Conservation (phyloP, 2,797 vertebrate species). For the Eulemur mongoz region DNA sequence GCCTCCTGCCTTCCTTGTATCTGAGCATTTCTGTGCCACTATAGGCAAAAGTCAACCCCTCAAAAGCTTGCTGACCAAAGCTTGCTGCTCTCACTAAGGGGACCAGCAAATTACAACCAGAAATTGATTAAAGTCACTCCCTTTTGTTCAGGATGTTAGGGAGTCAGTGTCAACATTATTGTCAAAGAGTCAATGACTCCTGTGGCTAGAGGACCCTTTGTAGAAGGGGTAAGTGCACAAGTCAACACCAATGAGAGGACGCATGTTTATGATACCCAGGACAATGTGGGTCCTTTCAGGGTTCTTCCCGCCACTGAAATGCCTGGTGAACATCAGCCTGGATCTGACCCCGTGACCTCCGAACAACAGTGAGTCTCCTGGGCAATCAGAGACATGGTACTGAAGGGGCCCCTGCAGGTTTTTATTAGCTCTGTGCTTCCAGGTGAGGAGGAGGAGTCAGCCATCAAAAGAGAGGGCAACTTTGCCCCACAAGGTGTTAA, state of each 20-base stretch:
- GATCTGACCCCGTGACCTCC: slow-evolving; percentile 49
- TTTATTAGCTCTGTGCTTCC: slow-evolving; percentile 52
- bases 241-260: neutral
- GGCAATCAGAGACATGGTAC: neutral
- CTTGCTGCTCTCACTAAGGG: neutral
- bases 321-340: neutral
- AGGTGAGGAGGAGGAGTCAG: neutral
- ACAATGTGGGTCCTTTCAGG: neutral
- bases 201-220: neutral
- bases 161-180: neutral
- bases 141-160: neutral
- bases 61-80: neutral
- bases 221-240: neutral
- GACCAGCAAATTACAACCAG: neutral
- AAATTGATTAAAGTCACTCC: neutral
- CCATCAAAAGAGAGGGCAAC: neutral
- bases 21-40: neutral
- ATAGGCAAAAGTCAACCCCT: neutral
- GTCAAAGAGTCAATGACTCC: neutral
- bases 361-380: neutral
- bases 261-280: neutral
- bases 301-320: neutral
- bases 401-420: neutral
- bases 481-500: neutral
- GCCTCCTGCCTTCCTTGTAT: neutral